Percentiles rank a stretch among this genome's conserved stretches.
phyloP scores from a whole-genome alignment of 2,113 vertebrate species.

The Oriolus oriolus region DNA sequence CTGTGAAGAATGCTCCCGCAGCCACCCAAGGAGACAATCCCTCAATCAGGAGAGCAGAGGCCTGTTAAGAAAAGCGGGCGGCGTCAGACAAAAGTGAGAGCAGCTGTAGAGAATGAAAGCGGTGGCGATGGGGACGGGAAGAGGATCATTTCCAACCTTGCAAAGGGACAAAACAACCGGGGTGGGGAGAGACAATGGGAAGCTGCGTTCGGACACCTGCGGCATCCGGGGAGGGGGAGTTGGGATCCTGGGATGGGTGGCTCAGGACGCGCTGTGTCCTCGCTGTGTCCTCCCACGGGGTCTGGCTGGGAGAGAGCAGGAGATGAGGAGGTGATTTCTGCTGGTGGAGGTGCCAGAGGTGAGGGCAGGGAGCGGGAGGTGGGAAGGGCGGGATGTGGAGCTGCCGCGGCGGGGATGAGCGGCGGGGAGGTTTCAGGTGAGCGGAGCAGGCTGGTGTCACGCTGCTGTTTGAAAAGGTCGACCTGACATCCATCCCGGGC shows the following conservation, averaged over 20 bases:
- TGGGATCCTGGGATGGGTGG: rapidly evolving
- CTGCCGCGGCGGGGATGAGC: rapidly evolving
- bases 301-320: background rate
- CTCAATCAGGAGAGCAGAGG: slow-evolving; percentile 59
- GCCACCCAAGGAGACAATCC: slow-evolving; percentile 49
- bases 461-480: background rate
- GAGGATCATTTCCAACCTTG: background rate
- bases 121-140: background rate
- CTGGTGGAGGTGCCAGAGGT: background rate
- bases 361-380: rapidly evolving
- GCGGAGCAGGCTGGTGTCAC: background rate
- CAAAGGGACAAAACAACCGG: background rate
- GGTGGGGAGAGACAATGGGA: background rate
- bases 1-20: slow-evolving; percentile 34
- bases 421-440: background rate
- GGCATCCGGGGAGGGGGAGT: rapidly evolving
- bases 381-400: background rate
- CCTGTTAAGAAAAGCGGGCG: slow-evolving; percentile 28
- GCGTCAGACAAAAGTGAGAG: slow-evolving; percentile 37
- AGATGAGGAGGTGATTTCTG: background rate
- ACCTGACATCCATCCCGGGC: background rate
- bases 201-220: background rate
- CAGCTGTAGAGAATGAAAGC: slow-evolving; percentile 47
- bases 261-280: background rate
- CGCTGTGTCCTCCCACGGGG: rapidly evolving